A percentile compares a stretch with the other conserved stretches of the same genome.
Conservation (phyloP, 2,888 invertebrate genomes). For the Sarcophaga subvicina region DNA sequence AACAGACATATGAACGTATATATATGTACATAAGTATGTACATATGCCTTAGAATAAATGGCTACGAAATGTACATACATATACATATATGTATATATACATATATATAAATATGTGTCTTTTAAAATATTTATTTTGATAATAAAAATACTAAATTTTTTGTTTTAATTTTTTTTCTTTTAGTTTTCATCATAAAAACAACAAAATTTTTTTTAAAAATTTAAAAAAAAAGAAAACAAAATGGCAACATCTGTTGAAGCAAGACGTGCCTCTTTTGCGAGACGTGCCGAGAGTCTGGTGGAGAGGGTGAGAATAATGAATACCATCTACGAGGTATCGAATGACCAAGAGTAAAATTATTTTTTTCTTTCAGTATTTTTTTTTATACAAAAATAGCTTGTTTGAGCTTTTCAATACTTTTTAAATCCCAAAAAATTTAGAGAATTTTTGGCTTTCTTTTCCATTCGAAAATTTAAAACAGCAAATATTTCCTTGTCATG, state of each 20-base stretch:
- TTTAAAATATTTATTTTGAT: no score
- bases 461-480: not conserved
- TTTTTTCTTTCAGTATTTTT: not conserved
- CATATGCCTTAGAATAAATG: no score
- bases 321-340: constrained; percentile 82
- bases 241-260: constrained; percentile 78
- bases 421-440: not conserved
- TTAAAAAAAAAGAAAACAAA: not conserved
- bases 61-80: no score
- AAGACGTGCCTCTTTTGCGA: constrained; percentile 80
- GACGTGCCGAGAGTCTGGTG: constrained; percentile 81
- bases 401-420: not conserved
- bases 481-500: no score
- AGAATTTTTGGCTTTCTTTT: not conserved
- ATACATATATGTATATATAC: no score
- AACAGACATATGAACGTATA: no score
- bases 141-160: not conserved
- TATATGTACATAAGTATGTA: no score
- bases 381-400: not conserved
- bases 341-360: constrained; percentile 80
- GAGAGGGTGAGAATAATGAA: constrained; percentile 82
- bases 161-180: constrained; percentile 20
- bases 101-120: no score
- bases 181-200: not conserved
- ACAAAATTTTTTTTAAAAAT: not conserved